Conservation (phyloP, 2,113 vertebrate species). For the Callithrix jacchus region DNA sequence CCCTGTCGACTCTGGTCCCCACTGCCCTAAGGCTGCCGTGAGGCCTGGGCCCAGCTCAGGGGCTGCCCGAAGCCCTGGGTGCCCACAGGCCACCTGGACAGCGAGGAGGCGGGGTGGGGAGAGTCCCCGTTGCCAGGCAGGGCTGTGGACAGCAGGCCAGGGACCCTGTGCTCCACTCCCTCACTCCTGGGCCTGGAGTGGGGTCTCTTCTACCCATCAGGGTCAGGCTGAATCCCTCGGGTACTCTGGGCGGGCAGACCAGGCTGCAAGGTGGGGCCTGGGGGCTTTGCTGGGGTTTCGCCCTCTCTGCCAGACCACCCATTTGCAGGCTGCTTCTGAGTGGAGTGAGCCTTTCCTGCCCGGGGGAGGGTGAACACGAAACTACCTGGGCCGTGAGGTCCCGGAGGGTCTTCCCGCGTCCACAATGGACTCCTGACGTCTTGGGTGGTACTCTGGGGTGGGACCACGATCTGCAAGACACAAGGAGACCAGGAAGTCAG, state of each 20-base stretch:
- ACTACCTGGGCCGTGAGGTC: neutral
- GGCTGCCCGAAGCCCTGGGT: too few species aligned
- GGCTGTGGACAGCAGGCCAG: too few species aligned
- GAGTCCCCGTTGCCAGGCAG: neutral
- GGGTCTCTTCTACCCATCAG: neutral
- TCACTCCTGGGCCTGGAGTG: fast-evolving
- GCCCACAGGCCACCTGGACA: too few species aligned
- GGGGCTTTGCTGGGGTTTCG: neutral
- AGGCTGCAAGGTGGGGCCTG: neutral
- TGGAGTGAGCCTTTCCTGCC: neutral
- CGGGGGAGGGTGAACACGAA: fast-evolving
- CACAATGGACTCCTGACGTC: fast-evolving
- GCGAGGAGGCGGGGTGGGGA: neutral
- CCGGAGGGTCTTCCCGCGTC: neutral
- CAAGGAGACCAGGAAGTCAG: neutral
- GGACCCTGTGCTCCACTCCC: neutral
- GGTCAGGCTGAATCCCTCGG: neutral
- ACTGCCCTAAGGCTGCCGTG: fast-evolving
- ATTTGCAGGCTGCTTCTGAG: neutral
- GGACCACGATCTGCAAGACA: slow-evolving; percentile 4
- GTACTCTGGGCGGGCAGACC: neutral
- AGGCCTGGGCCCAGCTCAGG: neutral
- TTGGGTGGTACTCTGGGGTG: fast-evolving
- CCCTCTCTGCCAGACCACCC: neutral
- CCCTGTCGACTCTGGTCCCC: fast-evolving